phyloP scores from a whole-genome alignment of 2,888 invertebrate species.

The Galerucella pusilla region DNA sequence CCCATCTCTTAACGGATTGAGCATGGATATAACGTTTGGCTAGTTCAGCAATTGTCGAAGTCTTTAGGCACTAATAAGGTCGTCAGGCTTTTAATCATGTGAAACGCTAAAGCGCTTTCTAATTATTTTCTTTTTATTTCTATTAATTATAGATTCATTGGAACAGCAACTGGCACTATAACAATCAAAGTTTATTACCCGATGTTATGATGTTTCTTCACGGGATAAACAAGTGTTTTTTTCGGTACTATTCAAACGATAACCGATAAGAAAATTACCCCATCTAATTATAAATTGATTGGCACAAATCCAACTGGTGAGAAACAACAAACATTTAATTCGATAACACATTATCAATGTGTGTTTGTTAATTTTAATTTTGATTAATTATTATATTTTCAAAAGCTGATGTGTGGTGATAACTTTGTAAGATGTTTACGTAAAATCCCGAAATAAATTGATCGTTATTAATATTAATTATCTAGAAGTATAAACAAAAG shows the following conservation, averaged over 20 bases:
- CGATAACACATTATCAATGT: constrained; percentile 51
- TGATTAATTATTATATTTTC: constrained; percentile 51
- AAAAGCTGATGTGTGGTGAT: constrained; percentile 35
- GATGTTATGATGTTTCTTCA: constrained; percentile 2
- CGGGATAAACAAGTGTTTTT: constrained; percentile 17
- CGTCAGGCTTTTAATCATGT: too few relatives aligned
- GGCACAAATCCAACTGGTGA: constrained; percentile 52
- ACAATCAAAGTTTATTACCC: constrained; percentile 11
- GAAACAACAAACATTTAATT: constrained; percentile 52
- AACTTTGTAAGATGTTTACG: constrained; percentile 41
- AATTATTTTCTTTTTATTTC: too few relatives aligned
- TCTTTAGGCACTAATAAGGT: too few relatives aligned
- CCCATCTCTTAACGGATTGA: too few relatives aligned
- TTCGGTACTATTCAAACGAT: constrained; percentile 47
- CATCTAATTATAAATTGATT: constrained; percentile 53
- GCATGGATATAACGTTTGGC: too few relatives aligned
- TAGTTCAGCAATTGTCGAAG: too few relatives aligned
- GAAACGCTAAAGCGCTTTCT: too few relatives aligned
- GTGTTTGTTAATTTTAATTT: constrained; percentile 53
- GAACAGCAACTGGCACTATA: not conserved
- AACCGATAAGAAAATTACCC: constrained; percentile 45
- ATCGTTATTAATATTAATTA: constrained; percentile 43
- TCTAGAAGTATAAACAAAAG: constrained; percentile 34
- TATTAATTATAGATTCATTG: too few relatives aligned
- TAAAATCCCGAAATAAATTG: constrained; percentile 38